Base-by-base conservation (phyloP, 1,140 invertebrate species). In the Eumaeus atala region DNA sequence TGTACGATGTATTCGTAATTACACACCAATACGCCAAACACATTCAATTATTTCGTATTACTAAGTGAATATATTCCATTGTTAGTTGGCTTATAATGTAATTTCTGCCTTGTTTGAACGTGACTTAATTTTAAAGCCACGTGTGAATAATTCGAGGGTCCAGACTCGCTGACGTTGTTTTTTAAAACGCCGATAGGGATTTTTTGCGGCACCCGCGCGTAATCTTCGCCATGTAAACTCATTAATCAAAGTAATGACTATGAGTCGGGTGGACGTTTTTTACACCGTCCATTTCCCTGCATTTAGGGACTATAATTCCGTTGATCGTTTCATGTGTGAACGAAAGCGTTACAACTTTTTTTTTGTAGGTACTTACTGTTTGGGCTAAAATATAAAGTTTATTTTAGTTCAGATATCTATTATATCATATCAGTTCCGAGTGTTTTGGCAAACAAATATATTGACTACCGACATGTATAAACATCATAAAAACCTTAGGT, bases 171-270 rank as follows among this genome's bases (percentile, higher is more conserved):
- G 54, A 56, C 59, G 59, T 40, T 40, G 54, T 53, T 53, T 61
- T 60, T 60, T 60, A 37, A 51, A 42, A 37, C 50, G 52, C 52
- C 37, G 38, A 48, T 56, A 51, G 48, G 36, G 51, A 51, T 48
- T 51, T 57, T 59, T 59, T 51, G 35, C 38, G 42, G 56, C n/a
- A 51, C 40, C 52, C 52, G 53, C 52, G 59, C 54, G 56, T 61
- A 56, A 61, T 61, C 54, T 54, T 56, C 38, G 48, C 33, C 59
- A 54, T 61, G 59, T 48, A 44, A 34, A 36, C 40, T 56, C 59
- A 61, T 61, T 61, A 56, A 61, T 61, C 59, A 56, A 9, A 60
- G 49, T 60, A 60, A 60, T 60, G 54, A 48, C 59, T 49, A 16
- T 6, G 34, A 51, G 56, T 38, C 16, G 34, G 44, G 38, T 9